phyloP scores from a whole-genome alignment of 2,888 invertebrate genomes.

The Eupithecia subumbrata region DNA sequence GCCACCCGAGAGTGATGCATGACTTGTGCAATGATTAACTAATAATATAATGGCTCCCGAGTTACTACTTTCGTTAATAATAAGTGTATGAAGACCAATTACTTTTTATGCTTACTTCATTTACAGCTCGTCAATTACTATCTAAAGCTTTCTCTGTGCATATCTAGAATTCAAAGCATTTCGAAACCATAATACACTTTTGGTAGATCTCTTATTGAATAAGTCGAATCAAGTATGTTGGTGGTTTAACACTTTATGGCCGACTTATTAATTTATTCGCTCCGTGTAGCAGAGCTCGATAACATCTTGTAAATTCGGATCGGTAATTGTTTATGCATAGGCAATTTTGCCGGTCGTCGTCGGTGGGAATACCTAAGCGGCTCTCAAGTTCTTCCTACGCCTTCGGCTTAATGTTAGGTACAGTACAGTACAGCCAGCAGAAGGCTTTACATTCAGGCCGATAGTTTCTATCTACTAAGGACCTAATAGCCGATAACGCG shows the following conservation, averaged over 20 bases:
- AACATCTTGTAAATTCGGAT: slow-evolving; percentile 47
- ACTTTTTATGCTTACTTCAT: background rate
- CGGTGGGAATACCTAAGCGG: slow-evolving; percentile 53
- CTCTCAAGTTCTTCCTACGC: slow-evolving; percentile 27
- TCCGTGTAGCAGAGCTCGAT: slow-evolving; percentile 36
- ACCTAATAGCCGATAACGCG: background rate
- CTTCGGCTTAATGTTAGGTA: background rate
- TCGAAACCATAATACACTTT: background rate
- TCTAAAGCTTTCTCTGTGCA: background rate
- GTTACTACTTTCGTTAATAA: slow-evolving; percentile 31
- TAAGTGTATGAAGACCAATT: slow-evolving; percentile 6
- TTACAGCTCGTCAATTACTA: background rate
- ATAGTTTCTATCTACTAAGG: background rate
- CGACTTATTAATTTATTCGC: slow-evolving; percentile 27
- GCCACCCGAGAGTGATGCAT: slow-evolving; percentile 50
- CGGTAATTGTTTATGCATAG: slow-evolving; percentile 63
- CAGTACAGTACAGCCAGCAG: background rate
- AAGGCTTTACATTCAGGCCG: background rate
- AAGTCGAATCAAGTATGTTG: background rate
- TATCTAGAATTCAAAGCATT: background rate
- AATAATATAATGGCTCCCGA: slow-evolving; percentile 43
- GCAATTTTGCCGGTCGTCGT: slow-evolving; percentile 58
- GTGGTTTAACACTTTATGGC: slow-evolving; percentile 1
- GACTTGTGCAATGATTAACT: slow-evolving; percentile 45
- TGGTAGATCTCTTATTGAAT: background rate